Evolutionary conservation across 2,113 vertebrate genomes (phyloP), one percentile per base, ranked within the genome.

Genomic region (Gasterosteus aculeatus): DNA sequence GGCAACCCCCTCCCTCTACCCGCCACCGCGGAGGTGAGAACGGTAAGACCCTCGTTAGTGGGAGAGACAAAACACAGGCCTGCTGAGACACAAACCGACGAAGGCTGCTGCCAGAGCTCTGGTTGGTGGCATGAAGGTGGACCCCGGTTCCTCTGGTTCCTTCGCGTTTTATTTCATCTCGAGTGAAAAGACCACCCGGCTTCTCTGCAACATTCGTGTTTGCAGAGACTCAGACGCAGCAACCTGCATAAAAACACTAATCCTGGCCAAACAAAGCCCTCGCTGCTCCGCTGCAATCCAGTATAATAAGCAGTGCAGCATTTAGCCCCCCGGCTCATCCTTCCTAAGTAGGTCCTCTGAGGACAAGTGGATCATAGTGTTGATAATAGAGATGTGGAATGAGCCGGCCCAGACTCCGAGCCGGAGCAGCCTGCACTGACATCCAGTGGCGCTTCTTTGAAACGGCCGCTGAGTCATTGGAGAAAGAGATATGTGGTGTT

Each of bases 11-110:
- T 95, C 94, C 67, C 92, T 96, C 3, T 96, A 95, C 84, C 95
- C 96, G 51, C 95, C 96, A 67, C 94, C 95, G 56, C 90, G 94
- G 94, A 97, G 96, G 95, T 97, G 96, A 97, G 94, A 97, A 92
- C 26, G 95, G 96, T 96, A 95, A 96, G 94, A 83, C 63, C 77
- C 53, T 42, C 61, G 65, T 77, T 58, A 78, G 61, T 53, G 60
- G 83, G 65, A 80, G 60, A 77, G 70, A 79, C 72, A 42, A 66
- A 85, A 81, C 57, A 65, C 68, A 44, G 78, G 57, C 15, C 60
- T 11, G 49, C 26, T 3, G 58, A 64, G 56, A 82, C 66, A 26
- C 56, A 47, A 56, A 69, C 70, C 51, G 12, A 67, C 33, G 68
- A 77, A 64, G 29, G 68, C 72, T 76, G 56, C 70, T 62, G 60